phyloP scores from a whole-genome alignment of 1,140 invertebrate genomes.

The Platorchestia sp. region DNA sequence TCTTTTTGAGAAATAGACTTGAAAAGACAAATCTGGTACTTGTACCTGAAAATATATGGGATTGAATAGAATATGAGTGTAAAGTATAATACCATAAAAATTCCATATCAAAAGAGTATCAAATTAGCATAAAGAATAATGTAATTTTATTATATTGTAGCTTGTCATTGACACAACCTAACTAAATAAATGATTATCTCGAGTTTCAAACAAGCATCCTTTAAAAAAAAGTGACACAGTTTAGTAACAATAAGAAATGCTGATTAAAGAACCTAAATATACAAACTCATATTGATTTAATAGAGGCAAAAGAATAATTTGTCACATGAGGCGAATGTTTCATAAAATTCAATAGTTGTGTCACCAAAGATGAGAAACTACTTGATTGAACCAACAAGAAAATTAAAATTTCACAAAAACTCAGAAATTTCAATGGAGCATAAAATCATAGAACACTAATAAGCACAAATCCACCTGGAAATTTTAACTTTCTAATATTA shows the following conservation, averaged over 20 bases:
- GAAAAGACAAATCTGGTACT: conserved; percentile 24
- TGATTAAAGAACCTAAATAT: too few relatives aligned
- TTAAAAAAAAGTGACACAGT: too few relatives aligned
- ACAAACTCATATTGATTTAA: too few relatives aligned
- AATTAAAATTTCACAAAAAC: neutral
- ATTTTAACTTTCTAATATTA: neutral
- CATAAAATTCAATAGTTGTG: neutral
- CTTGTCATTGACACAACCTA: neutral
- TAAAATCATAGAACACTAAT: neutral
- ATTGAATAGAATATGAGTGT: neutral
- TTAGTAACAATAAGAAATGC: too few relatives aligned
- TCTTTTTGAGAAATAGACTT: conserved; percentile 42
- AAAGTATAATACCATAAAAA: neutral
- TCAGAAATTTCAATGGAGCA: neutral
- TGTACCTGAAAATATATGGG: neutral
- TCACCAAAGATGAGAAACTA: neutral
- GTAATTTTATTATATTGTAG: neutral
- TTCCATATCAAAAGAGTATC: neutral
- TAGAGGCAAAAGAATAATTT: too few relatives aligned
- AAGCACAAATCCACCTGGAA: neutral
- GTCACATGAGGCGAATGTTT: neutral
- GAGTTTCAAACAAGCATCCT: too few relatives aligned
- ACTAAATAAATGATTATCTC: too few relatives aligned
- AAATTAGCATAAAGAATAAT: neutral
- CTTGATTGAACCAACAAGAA: neutral